phyloP scores from a whole-genome alignment of 2,113 vertebrate genomes.

The Diadophis punctatus region DNA sequence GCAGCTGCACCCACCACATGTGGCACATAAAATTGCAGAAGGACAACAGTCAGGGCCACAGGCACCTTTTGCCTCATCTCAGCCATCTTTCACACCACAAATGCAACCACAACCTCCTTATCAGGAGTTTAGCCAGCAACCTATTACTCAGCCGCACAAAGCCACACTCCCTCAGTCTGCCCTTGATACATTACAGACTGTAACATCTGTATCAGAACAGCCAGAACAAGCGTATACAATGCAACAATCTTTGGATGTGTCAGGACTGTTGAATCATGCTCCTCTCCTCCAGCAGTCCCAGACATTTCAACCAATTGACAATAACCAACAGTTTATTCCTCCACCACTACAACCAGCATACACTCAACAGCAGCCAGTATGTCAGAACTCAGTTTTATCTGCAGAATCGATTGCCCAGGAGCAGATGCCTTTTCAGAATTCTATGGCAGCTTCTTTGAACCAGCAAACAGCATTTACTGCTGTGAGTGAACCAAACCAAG shows the following conservation, averaged over 20 bases:
- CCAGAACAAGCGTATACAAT: conserved; percentile 11
- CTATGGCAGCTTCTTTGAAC: neutral
- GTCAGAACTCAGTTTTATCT: conserved; percentile 29
- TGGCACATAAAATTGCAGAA: neutral
- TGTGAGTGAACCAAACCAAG: conserved; percentile 38
- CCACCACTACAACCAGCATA: conserved; percentile 38
- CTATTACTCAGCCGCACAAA: conserved; percentile 45
- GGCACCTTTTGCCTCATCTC: neutral
- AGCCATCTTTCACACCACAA: conserved; percentile 1
- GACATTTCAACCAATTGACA: conserved; percentile 25
- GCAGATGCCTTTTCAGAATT: neutral
- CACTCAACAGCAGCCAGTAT: conserved; percentile 40
- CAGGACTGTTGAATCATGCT: conserved; percentile 4
- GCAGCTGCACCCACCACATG: neutral
- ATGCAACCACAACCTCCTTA: conserved; percentile 15
- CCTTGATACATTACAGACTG: neutral
- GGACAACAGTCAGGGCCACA: neutral
- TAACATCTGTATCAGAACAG: conserved; percentile 21
- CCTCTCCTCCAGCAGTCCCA: conserved; percentile 13
- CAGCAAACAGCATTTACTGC: neutral
- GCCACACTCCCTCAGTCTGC: conserved; percentile 38
- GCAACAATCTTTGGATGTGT: neutral
- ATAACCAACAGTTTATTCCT: conserved; percentile 33
- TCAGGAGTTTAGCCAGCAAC: conserved; percentile 22
- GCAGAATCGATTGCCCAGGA: neutral